phyloP scores from a whole-genome alignment of 2,797 vertebrate genomes.

The Lepus townsendii region DNA sequence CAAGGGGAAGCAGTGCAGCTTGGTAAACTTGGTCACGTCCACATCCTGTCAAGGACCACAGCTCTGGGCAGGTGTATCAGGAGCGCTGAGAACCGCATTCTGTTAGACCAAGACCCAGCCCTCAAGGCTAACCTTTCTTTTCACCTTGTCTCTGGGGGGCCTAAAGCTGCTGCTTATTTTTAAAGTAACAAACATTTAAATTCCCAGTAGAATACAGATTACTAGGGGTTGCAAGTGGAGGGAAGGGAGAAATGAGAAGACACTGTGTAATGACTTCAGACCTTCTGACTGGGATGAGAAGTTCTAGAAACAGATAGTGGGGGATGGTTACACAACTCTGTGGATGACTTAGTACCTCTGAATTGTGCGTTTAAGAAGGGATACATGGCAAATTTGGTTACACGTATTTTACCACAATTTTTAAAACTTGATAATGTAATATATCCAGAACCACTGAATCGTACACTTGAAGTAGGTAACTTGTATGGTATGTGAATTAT shows the following conservation, averaged over 20 bases:
- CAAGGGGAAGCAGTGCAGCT: slow-evolving; percentile 97
- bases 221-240: neutral
- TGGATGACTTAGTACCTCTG: neutral
- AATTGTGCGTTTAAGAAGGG: slow-evolving; percentile 3
- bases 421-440: neutral
- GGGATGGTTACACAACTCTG: neutral
- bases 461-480: neutral
- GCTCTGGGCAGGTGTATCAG: neutral
- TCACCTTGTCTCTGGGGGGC: neutral
- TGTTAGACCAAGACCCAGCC: neutral
- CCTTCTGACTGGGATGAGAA: slow-evolving; percentile 26
- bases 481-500: neutral
- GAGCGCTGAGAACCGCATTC: neutral
- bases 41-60: slow-evolving; percentile 89
- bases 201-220: slow-evolving; percentile 33
- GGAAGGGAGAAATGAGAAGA: neutral
- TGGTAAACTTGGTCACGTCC: slow-evolving; percentile 99
- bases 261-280: neutral
- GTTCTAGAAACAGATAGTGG: neutral
- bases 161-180: neutral
- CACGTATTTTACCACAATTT: slow-evolving; percentile 5
- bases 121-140: neutral
- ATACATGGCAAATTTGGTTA: neutral
- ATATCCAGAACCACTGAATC: slow-evolving; percentile 3
- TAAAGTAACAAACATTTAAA: slow-evolving; percentile 43